These are phyloP conservation scores for Agrilus biguttatus DNA, from an alignment of 2,888 invertebrate species.

Conservation along the genomic window DNA sequence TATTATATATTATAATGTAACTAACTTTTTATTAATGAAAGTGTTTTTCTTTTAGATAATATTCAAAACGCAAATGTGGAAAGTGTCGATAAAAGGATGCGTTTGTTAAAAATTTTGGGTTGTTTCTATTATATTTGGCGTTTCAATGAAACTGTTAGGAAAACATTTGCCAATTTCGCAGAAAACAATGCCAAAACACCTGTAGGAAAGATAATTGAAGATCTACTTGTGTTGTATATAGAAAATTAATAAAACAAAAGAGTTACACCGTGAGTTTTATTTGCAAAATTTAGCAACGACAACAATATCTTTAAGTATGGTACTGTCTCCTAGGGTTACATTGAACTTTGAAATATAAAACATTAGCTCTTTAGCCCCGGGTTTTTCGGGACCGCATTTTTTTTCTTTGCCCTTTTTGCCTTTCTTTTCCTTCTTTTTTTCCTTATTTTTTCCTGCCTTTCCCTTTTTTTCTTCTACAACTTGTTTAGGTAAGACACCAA, in stretches of 20 bases:
- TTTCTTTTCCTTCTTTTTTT: slow-evolving; percentile 1
- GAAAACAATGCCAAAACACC: background rate
- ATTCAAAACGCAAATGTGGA: no score
- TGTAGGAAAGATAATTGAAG: background rate
- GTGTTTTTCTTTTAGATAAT: background rate
- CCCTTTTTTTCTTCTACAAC: slow-evolving; percentile 2
- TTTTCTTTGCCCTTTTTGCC: slow-evolving; percentile 6
- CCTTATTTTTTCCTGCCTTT: slow-evolving; percentile 3
- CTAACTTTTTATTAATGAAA: slow-evolving; percentile 1
- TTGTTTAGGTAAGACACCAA: slow-evolving; percentile 5
- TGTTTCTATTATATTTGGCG: background rate
- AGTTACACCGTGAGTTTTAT: background rate
- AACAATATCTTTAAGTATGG: slow-evolving; percentile 15
- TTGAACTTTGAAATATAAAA: slow-evolving; percentile 16
- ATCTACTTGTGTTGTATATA: background rate
- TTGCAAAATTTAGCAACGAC: slow-evolving; percentile 13
- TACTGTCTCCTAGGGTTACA: slow-evolving; percentile 11
- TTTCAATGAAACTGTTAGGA: background rate
- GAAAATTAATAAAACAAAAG: background rate
- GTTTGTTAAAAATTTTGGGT: slow-evolving; percentile 1
- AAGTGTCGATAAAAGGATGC: background rate
- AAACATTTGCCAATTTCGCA: background rate
- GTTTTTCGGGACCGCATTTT: slow-evolving; percentile 4
- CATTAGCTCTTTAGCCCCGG: slow-evolving; percentile 1
- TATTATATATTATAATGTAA: background rate